Base-by-base conservation (phyloP, 2,797 vertebrate genomes). In the Galago senegalensis region DNA sequence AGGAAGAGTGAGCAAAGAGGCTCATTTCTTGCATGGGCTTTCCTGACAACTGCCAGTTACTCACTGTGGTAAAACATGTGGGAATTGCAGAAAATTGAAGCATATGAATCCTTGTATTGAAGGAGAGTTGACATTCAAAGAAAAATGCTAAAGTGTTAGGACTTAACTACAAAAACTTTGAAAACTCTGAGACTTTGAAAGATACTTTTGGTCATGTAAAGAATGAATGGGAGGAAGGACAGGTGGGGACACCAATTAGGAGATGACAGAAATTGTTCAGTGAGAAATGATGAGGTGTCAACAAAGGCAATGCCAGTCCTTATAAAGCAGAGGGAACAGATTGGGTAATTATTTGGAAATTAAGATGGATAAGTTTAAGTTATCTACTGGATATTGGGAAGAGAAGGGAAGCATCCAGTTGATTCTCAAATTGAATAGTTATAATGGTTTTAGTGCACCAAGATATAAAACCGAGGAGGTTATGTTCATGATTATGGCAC, bases 271-370 rank as follows among this genome's bases (percentile, higher is more conserved):
- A 63, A 80, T 49, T 29, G 10, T 46, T 72, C 53, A 34, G 12
- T 61, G 60, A 63, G 75, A 95, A 89, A 84, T 40, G 34, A 83
- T n/a, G 25, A 80, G 69, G 12, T 5, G 11, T 82, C 67, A 80
- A 37, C 6, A 87, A 93, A 92, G 67, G 12, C 72, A 70, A 4
- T 58, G 29, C 29, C 72, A 25, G 37, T 60, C 49, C 49, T 91
- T 80, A 8, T 20, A 80, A 88, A 87, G 10, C 56, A 69, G 18
- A 92, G 20, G 46, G 8, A 29, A 85, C 2, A 83, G n/a, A 67
- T 12, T 91, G 69, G 53, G 93, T 17, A 72, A n/a, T 37, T 27
- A 23, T 79, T 65, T 81, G 56, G 87, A 96, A 96, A 90, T 72
- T 67, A 79, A 76, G 25, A 72, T 69, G 29, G n/a, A 13, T 56